phyloP scores from a whole-genome alignment of 2,113 vertebrate species.

The Tetrao urogallus region DNA sequence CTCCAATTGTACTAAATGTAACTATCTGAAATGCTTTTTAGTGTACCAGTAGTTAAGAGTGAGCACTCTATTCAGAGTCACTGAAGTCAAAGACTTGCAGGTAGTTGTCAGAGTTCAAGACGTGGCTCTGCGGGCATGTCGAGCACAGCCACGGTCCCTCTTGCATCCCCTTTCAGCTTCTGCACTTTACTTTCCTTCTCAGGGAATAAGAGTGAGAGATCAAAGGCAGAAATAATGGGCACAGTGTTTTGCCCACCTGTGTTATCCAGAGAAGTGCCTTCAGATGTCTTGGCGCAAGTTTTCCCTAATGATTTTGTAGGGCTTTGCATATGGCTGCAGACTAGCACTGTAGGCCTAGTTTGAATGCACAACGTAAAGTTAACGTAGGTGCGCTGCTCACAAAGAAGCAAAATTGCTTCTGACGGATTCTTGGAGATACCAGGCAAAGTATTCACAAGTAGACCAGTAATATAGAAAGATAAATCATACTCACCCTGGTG shows the following conservation, averaged over 20 bases:
- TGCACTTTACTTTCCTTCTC: not conserved
- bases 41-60: not conserved
- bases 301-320: not conserved
- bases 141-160: rapidly evolving
- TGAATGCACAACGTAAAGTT: not conserved
- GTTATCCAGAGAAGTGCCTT: not conserved
- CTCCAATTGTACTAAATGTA: not conserved
- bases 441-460: no score
- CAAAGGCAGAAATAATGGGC: not conserved
- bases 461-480: no score
- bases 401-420: no score
- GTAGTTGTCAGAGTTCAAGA: not conserved
- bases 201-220: not conserved
- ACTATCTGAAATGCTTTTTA: not conserved
- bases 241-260: not conserved
- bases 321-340: not conserved
- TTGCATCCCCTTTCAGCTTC: not conserved
- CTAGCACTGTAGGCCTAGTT: not conserved
- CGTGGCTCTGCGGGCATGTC: not conserved
- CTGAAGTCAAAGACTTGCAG: not conserved
- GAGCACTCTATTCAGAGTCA: not conserved
- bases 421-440: no score
- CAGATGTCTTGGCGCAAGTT: not conserved
- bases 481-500: no score
- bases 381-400: not conserved